phyloP scores from a whole-genome alignment of 2,113 vertebrate genomes.

The Marmota flaviventris region DNA sequence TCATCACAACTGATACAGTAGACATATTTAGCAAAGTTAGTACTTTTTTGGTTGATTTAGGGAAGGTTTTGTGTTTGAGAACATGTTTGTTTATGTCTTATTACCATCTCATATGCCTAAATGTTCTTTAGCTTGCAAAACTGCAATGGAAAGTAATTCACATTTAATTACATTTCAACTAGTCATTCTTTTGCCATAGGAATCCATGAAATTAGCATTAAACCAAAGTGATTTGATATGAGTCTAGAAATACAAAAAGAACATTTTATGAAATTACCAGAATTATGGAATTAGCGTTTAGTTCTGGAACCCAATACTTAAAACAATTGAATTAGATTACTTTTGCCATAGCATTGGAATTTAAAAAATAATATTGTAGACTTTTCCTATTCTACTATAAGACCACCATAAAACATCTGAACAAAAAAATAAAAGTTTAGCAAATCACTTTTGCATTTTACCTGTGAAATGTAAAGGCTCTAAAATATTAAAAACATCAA shows the following conservation, averaged over 20 bases:
- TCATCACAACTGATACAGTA: background rate
- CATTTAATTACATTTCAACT: conserved; percentile 63
- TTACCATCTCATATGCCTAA: background rate
- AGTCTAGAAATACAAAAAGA: conserved; percentile 43
- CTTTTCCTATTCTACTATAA: background rate
- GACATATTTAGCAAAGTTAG: background rate
- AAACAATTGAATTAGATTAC: background rate
- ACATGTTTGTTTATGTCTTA: conserved; percentile 62
- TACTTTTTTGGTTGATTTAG: conserved; percentile 7
- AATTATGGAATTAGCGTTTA: conserved; percentile 40
- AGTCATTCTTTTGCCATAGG: conserved; percentile 41
- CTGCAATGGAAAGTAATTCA: conserved; percentile 48
- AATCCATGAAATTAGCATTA: conserved; percentile 60
- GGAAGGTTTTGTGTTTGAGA: background rate
- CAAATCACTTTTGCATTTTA: conserved; percentile 27
- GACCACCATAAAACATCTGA: background rate
- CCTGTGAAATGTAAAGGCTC: conserved; percentile 29
- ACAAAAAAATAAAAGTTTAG: conserved; percentile 29
- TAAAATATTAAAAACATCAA: conserved; percentile 26
- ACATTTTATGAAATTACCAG: conserved; percentile 40
- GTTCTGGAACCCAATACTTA: conserved; percentile 21
- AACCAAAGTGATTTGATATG: conserved; percentile 43
- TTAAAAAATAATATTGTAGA: background rate
- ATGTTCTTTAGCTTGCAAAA: conserved; percentile 37
- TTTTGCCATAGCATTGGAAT: conserved; percentile 1